Evolutionary conservation across 2,113 vertebrate genomes (phyloP).

Genomic region (Lamprotornis superbus): DNA sequence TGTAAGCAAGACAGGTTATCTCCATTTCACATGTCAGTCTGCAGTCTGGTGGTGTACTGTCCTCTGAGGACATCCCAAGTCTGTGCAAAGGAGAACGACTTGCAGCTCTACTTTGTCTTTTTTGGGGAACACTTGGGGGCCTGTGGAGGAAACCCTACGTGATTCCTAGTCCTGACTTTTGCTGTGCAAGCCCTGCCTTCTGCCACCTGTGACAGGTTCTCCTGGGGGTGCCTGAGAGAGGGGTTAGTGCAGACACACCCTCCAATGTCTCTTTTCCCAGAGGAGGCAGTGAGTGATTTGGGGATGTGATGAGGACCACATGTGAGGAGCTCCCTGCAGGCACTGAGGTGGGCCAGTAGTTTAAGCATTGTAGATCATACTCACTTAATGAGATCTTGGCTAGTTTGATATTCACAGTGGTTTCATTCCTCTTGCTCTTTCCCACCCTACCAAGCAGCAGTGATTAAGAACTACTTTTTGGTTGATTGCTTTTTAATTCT

Average conservation of each 20-base stretch:
- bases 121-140: neutral
- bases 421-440: conserved; percentile 24
- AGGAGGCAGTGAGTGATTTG: neutral
- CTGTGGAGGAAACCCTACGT: neutral
- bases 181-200: neutral
- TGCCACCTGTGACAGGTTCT: neutral
- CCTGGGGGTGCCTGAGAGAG: neutral
- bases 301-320: neutral
- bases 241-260: neutral
- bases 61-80: neutral
- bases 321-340: neutral
- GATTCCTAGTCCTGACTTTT: neutral
- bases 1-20: accelerated
- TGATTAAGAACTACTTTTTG: conserved; percentile 8
- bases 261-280: neutral
- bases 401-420: conserved; percentile 2
- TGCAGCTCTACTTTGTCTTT: neutral
- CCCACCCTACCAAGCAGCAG: neutral
- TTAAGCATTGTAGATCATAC: neutral
- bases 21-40: accelerated
- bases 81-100: accelerated
- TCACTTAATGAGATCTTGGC: neutral
- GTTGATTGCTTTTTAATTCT: conserved; percentile 54
- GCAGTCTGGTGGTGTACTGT: accelerated
- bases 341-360: neutral